Evolutionary conservation across 2,888 invertebrate species (phyloP), one percentile per base, ranked within the genome.

Genomic region (Cosmorhoe ocellata): DNA sequence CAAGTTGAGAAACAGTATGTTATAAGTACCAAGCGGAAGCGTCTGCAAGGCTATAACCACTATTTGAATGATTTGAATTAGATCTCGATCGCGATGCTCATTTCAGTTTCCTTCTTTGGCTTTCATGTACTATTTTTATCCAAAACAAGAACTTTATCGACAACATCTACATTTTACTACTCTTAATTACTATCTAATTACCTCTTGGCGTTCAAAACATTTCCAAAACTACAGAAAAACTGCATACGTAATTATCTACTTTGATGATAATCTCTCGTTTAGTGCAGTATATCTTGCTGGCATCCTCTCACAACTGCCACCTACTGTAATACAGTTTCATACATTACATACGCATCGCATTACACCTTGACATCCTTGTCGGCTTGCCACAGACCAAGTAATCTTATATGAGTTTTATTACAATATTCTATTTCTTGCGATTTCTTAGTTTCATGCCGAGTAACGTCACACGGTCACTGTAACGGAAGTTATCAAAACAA

Each of bases 281-380:
- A n/a, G n/a, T n/a, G n/a, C n/a, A n/a, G n/a, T n/a, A 18, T 24
- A 6, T 24, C 24, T 7, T 24, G 7, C 24, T 24, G 2, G 24
- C 18, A 3, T 24, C 24, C 24, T 24, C 7, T 6, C 3, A 7
- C 4, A 7, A 1, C 24, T 7, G 6, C 24, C 7, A 24, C 24
- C 13, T 27, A 33, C 42, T 27, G 33, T 31, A 42, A 32, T 42
- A 32, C 33, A 32, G 32, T 46, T 43, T 43, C 44, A 36, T 43
- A 47, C 13, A 45, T 28, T 41, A 39, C 44, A 47, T 40, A 57
- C 60, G 74, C 73, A 69, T 79, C 72, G 62, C 56, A 56, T 76
- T 76, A 76, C 71, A 67, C 83, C 81, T 81, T 83, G 84, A 84
- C 81, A 80, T 70, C 71, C 65, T 80, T 83, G 71, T 71, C 65